Percentiles rank a stretch among this genome's conserved stretches.
phyloP scores from a whole-genome alignment of 2,888 invertebrate species.

The Tortricodes alternella region DNA sequence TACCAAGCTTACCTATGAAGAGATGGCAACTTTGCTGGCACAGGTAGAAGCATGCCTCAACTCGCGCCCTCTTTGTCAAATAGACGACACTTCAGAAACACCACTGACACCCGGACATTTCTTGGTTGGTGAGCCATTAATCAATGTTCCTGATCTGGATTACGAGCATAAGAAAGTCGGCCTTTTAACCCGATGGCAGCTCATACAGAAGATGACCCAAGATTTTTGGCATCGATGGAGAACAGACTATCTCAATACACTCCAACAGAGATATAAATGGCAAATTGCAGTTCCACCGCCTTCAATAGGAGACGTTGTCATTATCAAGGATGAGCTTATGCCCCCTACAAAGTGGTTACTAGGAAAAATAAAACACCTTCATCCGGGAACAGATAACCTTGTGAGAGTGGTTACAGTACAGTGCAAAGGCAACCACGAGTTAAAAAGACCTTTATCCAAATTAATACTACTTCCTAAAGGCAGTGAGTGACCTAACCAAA shows the following conservation, averaged over 20 bases:
- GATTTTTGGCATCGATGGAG: not conserved
- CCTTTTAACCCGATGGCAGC: not conserved
- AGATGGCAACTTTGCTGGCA: too few species aligned
- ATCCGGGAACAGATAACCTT: not conserved
- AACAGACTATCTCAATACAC: slow-evolving; percentile 1
- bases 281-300: not conserved
- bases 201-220: not conserved
- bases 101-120: slow-evolving; percentile 20
- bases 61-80: too few species aligned
- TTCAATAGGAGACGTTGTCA: not conserved
- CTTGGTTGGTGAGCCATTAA: not conserved
- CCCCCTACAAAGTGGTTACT: slow-evolving; percentile 6
- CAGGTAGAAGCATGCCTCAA: too few species aligned
- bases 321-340: not conserved
- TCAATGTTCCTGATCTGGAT: not conserved
- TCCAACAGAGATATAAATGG: slow-evolving; percentile 4
- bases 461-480: not conserved
- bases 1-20: too few species aligned
- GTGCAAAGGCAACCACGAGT: not conserved
- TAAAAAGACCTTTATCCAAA: not conserved
- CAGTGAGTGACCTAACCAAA: not conserved
- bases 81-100: slow-evolving; percentile 10
- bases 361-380: not conserved
- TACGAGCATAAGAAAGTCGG: not conserved
- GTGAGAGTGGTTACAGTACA: slow-evolving; percentile 8